A percentile compares a stretch with the other conserved stretches of the same genome.
Evolutionary conservation across 2,888 invertebrate species (phyloP).

Genomic region (Octodonta nipae): DNA sequence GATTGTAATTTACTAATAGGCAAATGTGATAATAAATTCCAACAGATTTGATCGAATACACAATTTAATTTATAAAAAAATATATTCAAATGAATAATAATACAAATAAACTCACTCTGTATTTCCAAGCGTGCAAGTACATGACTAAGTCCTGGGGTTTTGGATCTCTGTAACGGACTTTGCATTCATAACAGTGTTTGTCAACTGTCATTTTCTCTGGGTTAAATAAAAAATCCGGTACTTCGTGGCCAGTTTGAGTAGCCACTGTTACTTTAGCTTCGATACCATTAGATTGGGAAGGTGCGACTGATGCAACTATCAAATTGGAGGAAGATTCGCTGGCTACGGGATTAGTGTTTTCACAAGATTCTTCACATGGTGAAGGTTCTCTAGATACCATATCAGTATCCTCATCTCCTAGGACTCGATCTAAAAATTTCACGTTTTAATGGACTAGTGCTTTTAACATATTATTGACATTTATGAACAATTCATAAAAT

Average conservation of each 20-base stretch:
- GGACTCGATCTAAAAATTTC: conserved; percentile 27
- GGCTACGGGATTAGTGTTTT: too few relatives aligned
- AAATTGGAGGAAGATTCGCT: conserved; percentile 27
- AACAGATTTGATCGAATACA: too few relatives aligned
- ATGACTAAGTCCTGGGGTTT: conserved; percentile 82
- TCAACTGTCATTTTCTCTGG: conserved; percentile 65
- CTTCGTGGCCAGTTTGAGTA: conserved; percentile 72
- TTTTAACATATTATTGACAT: not conserved
- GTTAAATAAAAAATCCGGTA: conserved; percentile 52
- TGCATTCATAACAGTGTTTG: conserved; percentile 85
- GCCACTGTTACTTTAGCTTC: conserved; percentile 62
- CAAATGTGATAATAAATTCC: too few relatives aligned
- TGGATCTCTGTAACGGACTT: conserved; percentile 82
- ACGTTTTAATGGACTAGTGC: too few relatives aligned
- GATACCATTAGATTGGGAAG: too few relatives aligned
- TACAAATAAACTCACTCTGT: conserved; percentile 67
- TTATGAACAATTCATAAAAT: not conserved
- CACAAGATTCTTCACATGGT: conserved; percentile 51
- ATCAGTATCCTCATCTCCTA: conserved; percentile 51
- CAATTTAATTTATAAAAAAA: too few relatives aligned
- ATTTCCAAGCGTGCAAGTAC: conserved; percentile 93
- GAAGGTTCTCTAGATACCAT: conserved; percentile 57
- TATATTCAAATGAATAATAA: too few relatives aligned
- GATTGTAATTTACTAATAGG: too few relatives aligned
- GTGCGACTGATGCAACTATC: conserved; percentile 14